Evolutionary conservation across 2,888 invertebrate genomes (phyloP).

Genomic region (Caenorhabditis sp.): DNA sequence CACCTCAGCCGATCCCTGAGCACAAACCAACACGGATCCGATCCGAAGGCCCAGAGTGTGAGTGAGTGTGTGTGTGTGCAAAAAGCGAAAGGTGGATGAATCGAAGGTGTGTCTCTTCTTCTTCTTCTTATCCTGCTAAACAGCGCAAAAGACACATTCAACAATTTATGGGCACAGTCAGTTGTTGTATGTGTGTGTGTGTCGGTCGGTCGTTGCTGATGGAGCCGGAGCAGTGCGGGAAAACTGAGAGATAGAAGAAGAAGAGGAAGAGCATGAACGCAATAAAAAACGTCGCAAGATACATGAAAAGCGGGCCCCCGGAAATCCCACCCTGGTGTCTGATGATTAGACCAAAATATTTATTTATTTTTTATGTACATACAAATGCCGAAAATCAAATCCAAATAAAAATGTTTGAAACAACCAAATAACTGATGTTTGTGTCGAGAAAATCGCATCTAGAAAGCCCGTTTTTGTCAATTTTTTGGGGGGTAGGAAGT

Average conservation of each 20-base stretch:
- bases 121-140: conserved; percentile 4
- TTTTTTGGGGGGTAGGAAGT: not conserved
- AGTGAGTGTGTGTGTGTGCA: not conserved
- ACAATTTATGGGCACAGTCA: conserved; percentile 68
- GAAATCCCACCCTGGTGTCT: too few relatives aligned
- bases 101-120: conserved; percentile 3
- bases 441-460: conserved; percentile 10
- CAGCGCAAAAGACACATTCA: conserved; percentile 55
- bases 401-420: not conserved
- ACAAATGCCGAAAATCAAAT: not conserved
- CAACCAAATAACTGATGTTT: conserved; percentile 28
- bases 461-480: not conserved
- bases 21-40: too few relatives aligned
- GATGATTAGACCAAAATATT: not conserved
- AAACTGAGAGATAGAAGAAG: conserved; percentile 1
- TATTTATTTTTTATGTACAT: conserved; percentile 3
- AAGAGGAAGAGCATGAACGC: conserved; percentile 45
- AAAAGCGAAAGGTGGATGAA: conserved; percentile 1
- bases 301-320: too few relatives aligned
- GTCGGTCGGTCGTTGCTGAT: not conserved
- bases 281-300: conserved; percentile 37
- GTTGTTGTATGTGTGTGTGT: conserved; percentile 43
- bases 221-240: not conserved
- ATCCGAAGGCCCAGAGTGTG: too few relatives aligned
- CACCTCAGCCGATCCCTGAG: too few relatives aligned